Percentiles rank a stretch among this genome's conserved stretches.
Evolutionary conservation across 2,113 vertebrate genomes (phyloP).

Genomic region (Takifugu bimaculatus): DNA sequence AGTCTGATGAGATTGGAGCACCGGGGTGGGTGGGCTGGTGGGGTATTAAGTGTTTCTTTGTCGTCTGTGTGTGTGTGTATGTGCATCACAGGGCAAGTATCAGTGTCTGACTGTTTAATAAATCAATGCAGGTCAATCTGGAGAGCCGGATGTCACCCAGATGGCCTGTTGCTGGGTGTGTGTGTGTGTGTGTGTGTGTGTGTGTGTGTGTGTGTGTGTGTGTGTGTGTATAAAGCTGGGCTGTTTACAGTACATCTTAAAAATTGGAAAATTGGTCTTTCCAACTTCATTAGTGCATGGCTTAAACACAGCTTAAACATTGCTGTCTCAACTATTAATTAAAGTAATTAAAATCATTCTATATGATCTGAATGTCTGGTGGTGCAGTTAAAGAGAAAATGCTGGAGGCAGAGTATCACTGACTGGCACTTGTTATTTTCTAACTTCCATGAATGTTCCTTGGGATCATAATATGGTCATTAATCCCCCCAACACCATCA

Average conservation of each 20-base stretch:
- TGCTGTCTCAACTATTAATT: too few species aligned
- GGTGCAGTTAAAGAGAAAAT: background rate
- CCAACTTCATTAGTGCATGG: too few species aligned
- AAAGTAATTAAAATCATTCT: too few species aligned
- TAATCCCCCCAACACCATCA: too few species aligned
- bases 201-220: slow-evolving; percentile 17
- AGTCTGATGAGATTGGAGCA: slow-evolving; percentile 36
- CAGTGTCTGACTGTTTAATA: slow-evolving; percentile 56
- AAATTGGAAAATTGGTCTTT: too few species aligned
- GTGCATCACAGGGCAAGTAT: slow-evolving; percentile 11
- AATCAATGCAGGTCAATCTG: slow-evolving; percentile 61
- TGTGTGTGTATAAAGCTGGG: slow-evolving; percentile 5
- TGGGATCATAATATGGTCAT: slow-evolving; percentile 2
- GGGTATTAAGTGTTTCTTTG: slow-evolving; percentile 3
- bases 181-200: slow-evolving; percentile 7
- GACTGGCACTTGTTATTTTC: slow-evolving; percentile 14
- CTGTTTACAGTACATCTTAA: slow-evolving; percentile 2
- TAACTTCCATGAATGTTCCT: slow-evolving; percentile 17
- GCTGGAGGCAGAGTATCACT: slow-evolving; percentile 5
- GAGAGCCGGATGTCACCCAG: slow-evolving; percentile 48
- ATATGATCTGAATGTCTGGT: background rate
- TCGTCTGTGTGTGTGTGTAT: slow-evolving; percentile 1
- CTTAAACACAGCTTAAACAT: too few species aligned
- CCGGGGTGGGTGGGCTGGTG: slow-evolving; percentile 1
- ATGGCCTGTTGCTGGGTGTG: slow-evolving; percentile 40